phyloP scores from a whole-genome alignment of 2,888 invertebrate genomes.

The Plebejus argus region DNA sequence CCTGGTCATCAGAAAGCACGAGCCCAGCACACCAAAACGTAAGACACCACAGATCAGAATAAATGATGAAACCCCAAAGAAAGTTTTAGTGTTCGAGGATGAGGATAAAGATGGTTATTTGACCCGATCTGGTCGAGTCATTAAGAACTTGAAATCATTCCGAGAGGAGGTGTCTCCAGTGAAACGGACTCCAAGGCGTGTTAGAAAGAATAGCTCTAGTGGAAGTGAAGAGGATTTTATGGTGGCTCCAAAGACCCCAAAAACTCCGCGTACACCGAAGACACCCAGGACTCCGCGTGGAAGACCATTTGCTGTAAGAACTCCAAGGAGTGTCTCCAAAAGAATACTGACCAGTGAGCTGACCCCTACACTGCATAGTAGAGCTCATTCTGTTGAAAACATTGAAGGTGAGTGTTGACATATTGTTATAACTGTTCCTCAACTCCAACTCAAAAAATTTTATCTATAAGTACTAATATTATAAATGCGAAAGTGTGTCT shows the following conservation, averaged over 20 bases:
- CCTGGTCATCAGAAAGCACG: constrained; percentile 64
- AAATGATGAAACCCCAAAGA: constrained; percentile 62
- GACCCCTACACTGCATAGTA: constrained; percentile 62
- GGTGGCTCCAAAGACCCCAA: constrained; percentile 51
- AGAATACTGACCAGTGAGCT: constrained; percentile 63
- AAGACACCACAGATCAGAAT: constrained; percentile 56
- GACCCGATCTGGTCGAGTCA: constrained; percentile 57
- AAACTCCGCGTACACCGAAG: constrained; percentile 50
- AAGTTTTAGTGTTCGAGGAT: constrained; percentile 62
- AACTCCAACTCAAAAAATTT: too few species aligned
- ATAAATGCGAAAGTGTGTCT: too few species aligned
- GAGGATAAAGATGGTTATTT: constrained; percentile 51
- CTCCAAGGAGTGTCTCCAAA: constrained; percentile 58
- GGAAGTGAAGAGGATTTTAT: constrained; percentile 66
- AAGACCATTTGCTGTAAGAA: constrained; percentile 25
- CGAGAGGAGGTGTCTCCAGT: constrained; percentile 60
- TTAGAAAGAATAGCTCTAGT: constrained; percentile 47
- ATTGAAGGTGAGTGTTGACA: constrained; percentile 54
- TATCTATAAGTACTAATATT: too few species aligned
- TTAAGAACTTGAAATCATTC: constrained; percentile 54
- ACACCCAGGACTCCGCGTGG: constrained; percentile 54
- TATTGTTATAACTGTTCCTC: too few species aligned
- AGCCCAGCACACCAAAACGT: constrained; percentile 61
- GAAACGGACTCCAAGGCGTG: constrained; percentile 58
- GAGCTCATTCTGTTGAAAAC: constrained; percentile 66